Base-by-base conservation (phyloP, 2,797 vertebrate species). In the Tangara arthus region DNA sequence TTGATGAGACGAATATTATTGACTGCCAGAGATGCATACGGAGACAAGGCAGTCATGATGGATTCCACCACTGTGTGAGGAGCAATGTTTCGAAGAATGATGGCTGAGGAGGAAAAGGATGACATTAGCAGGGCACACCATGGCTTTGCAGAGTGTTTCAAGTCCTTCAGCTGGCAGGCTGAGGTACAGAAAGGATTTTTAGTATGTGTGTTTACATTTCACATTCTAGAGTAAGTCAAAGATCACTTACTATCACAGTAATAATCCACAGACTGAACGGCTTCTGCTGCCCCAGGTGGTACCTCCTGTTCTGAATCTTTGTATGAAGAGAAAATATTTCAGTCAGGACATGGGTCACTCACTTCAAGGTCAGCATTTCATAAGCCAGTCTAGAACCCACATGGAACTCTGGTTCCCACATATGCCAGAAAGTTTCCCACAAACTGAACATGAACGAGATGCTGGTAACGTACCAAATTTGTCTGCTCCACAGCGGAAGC, bases 1-100 rank as follows among this genome's bases (percentile, higher is more conserved):
- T 99, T 99, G 97, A 99, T 99, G 81, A 99, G 99, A 53, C 99
- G 99, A 95, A 99, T 99, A 89, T 99, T 99, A 97, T 98, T 99
- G 23, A 99, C 98, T 52, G 99, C 98, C 89, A 99, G 98, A 93
- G 99, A 99, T 9, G 99, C 99, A 46, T 99, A 99, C 0, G 99
- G 99, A 82, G 99, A 98, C 82, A 99, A 96, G 4, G 98, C 98
- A 22, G 98, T 98, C 98, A 99, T 98, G 91, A 99, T 99, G 93
- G 99, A 99, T 87, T 99, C 99, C 93, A 99, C 99, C 7, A 98
- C 98, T 14, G 99, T 99, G 89, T 99, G 98, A 35, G 99, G 98
- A 95, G 99, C 98, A 69, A 99, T 99, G 97, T 99, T 99, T 94
- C 99, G 98, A 89, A 99, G 97, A 97, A 99, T 99, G 97, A 99